Evolutionary conservation across 2,797 vertebrate species (phyloP).

Genomic region (Karalla daura): DNA sequence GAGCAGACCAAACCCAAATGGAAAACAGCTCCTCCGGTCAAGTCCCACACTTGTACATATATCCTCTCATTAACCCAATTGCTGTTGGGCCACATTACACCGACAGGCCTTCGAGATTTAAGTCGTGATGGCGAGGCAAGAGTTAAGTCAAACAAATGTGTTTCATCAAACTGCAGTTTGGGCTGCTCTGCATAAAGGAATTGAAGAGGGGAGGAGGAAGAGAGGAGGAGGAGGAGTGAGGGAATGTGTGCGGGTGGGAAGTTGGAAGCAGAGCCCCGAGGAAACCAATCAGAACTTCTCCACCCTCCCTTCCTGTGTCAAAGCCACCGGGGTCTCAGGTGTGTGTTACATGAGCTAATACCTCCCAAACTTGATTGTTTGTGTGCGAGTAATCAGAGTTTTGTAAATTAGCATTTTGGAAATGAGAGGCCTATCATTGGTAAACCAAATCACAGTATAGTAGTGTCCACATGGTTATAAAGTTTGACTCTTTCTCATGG

Average conservation of each 20-base stretch:
- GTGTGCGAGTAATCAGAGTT: slow-evolving; percentile 78
- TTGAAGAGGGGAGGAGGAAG: slow-evolving; percentile 49
- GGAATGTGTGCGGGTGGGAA: slow-evolving; percentile 82
- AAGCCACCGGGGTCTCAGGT: slow-evolving; percentile 86
- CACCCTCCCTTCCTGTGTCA: slow-evolving; percentile 77
- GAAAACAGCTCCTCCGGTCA: slow-evolving; percentile 83
- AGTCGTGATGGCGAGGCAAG: slow-evolving; percentile 74
- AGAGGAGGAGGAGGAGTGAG: slow-evolving; percentile 75
- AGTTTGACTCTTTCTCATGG: slow-evolving; percentile 41
- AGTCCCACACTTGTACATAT: slow-evolving; percentile 84
- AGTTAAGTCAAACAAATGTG: slow-evolving; percentile 88
- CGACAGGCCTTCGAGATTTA: slow-evolving; percentile 77
- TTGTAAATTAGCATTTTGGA: slow-evolving; percentile 74
- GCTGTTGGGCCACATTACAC: slow-evolving; percentile 82
- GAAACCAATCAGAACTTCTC: slow-evolving; percentile 83
- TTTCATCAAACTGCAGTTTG: slow-evolving; percentile 86
- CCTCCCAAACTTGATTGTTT: slow-evolving; percentile 84
- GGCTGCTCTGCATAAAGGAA: slow-evolving; percentile 83
- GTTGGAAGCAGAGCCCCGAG: slow-evolving; percentile 79
- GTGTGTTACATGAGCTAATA: slow-evolving; percentile 80
- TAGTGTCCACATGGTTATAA: slow-evolving; percentile 36
- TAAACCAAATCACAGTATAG: slow-evolving; percentile 66
- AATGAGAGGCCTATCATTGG: slow-evolving; percentile 74
- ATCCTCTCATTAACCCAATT: slow-evolving; percentile 83
- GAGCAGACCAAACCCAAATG: slow-evolving; percentile 84